A percentile compares a stretch with the other conserved stretches of the same genome.
Conservation (phyloP, 2,797 vertebrate species). For the Xiphophorus birchmanni region DNA sequence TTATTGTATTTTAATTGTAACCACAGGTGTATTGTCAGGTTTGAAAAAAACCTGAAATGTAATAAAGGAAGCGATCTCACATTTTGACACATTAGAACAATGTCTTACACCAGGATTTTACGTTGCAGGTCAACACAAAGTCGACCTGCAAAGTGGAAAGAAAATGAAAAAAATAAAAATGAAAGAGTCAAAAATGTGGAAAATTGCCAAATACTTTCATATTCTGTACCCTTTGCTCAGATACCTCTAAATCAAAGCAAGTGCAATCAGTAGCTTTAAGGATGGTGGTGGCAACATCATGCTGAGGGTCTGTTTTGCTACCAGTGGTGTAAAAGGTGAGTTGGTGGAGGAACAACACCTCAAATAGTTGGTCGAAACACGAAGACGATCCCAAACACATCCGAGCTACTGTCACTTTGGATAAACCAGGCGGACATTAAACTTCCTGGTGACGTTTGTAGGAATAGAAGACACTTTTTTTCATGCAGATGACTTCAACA, state of each 20-base stretch:
- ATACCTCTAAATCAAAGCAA: neutral
- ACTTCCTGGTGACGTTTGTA: neutral
- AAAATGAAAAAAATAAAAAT: neutral
- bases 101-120: neutral
- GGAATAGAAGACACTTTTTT: too few species aligned
- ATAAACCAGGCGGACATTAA: neutral
- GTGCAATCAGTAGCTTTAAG: neutral
- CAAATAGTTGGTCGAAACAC: neutral
- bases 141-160: neutral
- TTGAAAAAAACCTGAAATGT: neutral
- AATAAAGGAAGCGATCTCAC: neutral
- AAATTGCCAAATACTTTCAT: neutral
- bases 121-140: neutral
- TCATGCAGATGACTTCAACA: too few species aligned
- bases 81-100: neutral
- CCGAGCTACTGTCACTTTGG: neutral
- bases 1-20: neutral
- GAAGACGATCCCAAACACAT: neutral
- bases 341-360: neutral
- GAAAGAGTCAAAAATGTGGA: neutral
- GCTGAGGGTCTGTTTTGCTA: neutral
- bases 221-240: neutral
- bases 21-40: neutral
- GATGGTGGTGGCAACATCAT: neutral
- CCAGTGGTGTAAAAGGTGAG: neutral